phyloP scores from a whole-genome alignment of 2,797 vertebrate species.

The Myoxocephalus aenaeus region DNA sequence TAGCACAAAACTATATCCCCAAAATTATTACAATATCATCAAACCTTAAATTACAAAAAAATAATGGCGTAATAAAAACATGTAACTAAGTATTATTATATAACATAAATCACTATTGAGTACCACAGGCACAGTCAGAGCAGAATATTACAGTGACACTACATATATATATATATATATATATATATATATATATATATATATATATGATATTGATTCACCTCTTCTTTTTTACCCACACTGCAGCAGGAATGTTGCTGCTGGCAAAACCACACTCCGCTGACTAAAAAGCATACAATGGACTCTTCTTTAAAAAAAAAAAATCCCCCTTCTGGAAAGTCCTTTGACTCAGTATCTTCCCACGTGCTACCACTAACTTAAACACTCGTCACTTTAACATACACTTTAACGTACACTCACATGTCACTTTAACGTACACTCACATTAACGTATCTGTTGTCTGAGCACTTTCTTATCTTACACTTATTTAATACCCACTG shows the following conservation, averaged over 20 bases:
- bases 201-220: neutral
- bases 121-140: neutral
- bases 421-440: too few species aligned
- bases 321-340: neutral
- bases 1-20: neutral
- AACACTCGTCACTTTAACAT: too few species aligned
- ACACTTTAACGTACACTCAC: too few species aligned
- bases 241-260: neutral
- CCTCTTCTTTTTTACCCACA: neutral
- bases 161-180: neutral
- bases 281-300: neutral
- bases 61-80: neutral
- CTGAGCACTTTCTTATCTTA: too few species aligned
- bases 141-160: neutral
- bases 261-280: neutral
- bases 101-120: neutral
- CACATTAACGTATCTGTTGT: too few species aligned
- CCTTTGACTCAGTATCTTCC: slow-evolving; percentile 1
- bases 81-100: too few species aligned
- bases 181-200: neutral
- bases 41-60: neutral
- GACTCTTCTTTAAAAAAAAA: neutral
- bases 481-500: too few species aligned
- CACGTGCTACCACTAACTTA: slow-evolving; percentile 27
- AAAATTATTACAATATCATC: neutral